A percentile compares a stretch with the other conserved stretches of the same genome.
Conservation (phyloP, 2,113 vertebrate species). For the Engraulis encrasicolus region DNA sequence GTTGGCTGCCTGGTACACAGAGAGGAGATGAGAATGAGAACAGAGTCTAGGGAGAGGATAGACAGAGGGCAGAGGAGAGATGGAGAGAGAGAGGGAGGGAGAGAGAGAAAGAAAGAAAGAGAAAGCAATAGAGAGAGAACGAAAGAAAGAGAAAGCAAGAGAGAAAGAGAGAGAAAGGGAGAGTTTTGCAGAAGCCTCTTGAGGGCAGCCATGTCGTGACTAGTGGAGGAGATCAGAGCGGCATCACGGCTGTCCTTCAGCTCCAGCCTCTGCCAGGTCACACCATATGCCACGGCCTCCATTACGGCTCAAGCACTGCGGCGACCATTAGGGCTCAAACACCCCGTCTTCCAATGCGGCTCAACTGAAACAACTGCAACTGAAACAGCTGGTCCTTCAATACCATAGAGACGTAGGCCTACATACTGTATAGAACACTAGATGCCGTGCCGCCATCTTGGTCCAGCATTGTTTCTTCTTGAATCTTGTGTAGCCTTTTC, state of each 20-base stretch:
- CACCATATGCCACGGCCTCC: neutral
- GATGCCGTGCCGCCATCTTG: too few relatives aligned
- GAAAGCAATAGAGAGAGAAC: neutral
- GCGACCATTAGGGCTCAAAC: neutral
- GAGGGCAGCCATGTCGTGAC: conserved; percentile 30
- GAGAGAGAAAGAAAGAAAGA: neutral
- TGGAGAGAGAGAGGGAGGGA: neutral
- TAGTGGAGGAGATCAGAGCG: conserved; percentile 1
- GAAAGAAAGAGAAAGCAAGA: neutral
- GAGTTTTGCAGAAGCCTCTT: conserved; percentile 20
- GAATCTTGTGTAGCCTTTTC: too few relatives aligned
- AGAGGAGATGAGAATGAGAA: too few relatives aligned
- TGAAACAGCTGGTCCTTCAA: too few relatives aligned
- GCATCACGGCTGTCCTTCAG: neutral
- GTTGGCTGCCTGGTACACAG: too few relatives aligned
- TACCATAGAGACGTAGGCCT: too few relatives aligned
- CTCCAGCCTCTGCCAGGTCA: conserved; percentile 1
- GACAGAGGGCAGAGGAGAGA: neutral
- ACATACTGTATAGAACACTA: too few relatives aligned
- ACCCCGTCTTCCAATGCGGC: neutral
- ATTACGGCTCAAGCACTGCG: conserved; percentile 11
- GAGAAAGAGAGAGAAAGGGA: conserved; percentile 13
- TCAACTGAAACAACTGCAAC: too few relatives aligned
- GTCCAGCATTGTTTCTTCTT: too few relatives aligned
- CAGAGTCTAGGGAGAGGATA: too few relatives aligned